These are phyloP conservation scores for Kryptopterus vitreolus DNA, from an alignment of 2,797 vertebrate species.

Conservation along the genomic window DNA sequence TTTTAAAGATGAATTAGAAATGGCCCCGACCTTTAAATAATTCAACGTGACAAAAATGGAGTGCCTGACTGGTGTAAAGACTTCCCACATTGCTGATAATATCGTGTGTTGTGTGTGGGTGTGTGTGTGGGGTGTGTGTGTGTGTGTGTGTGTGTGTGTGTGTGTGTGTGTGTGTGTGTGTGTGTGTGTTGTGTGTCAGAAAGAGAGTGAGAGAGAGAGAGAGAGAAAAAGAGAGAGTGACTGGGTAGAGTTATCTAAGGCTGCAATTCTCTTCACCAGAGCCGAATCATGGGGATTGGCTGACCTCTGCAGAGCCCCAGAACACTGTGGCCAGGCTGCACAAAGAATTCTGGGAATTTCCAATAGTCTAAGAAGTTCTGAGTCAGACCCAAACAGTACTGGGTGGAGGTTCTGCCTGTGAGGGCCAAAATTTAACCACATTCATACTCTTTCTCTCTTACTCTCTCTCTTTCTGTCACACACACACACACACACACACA, in stretches of 20 bases:
- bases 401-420: conserved; percentile 50
- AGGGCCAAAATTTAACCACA: conserved; percentile 48
- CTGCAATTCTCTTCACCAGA: conserved; percentile 35
- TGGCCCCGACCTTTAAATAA: background rate
- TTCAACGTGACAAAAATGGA: conserved; percentile 21
- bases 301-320: conserved; percentile 49
- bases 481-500: conserved; percentile 33
- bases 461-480: background rate
- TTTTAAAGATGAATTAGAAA: conserved; percentile 4
- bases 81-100: conserved; percentile 1
- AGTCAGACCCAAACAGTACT: conserved; percentile 46
- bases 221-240: background rate
- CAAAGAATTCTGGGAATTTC: conserved; percentile 59
- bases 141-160: conserved; percentile 35
- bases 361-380: conserved; percentile 58
- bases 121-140: conserved; percentile 30
- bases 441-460: conserved; percentile 29
- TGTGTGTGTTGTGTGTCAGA: conserved; percentile 15
- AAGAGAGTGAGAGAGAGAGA: background rate
- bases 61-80: background rate
- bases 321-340: conserved; percentile 42
- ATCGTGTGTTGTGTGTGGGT: conserved; percentile 17
- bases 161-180: conserved; percentile 38
- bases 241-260: conserved; percentile 38
- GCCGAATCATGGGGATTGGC: conserved; percentile 47